Conservation (phyloP, 2,797 vertebrate genomes). For the Acanthopagrus latus region DNA sequence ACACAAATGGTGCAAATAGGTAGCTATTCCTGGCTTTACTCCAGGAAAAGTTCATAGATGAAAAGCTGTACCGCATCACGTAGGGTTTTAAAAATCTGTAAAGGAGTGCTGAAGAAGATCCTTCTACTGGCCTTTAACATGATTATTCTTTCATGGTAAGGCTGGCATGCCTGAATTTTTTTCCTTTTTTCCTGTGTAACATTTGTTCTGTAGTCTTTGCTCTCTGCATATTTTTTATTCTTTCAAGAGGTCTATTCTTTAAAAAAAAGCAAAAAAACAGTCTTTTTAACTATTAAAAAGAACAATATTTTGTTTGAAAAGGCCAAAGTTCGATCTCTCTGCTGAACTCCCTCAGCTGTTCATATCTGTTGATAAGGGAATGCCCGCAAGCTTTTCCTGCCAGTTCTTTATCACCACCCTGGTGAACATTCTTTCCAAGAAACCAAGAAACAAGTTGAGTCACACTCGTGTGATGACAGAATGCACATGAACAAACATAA, state of each 20-base stretch:
- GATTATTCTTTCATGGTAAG: background rate
- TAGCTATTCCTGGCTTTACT: background rate
- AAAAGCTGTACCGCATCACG: background rate
- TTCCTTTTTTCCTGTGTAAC: background rate
- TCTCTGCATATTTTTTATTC: background rate
- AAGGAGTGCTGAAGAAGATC: background rate
- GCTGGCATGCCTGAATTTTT: background rate
- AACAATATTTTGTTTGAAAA: background rate
- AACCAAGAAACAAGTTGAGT: background rate
- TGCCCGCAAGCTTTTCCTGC: background rate
- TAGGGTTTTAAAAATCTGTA: background rate
- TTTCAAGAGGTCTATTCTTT: background rate
- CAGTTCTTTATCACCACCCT: background rate
- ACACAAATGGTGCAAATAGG: too few relatives aligned
- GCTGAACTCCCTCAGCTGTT: background rate
- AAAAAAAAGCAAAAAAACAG: too few relatives aligned
- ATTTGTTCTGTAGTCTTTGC: background rate
- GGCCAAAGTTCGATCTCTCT: background rate
- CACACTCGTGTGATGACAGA: background rate
- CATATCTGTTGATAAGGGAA: background rate
- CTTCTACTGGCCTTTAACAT: too few relatives aligned
- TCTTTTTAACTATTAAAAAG: background rate
- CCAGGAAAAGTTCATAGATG: background rate
- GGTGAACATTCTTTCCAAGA: background rate
- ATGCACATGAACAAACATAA: background rate